Percentiles rank a stretch among this genome's conserved stretches.
Conservation (phyloP, 1,140 invertebrate genomes). For the Drosophila arawakana region DNA sequence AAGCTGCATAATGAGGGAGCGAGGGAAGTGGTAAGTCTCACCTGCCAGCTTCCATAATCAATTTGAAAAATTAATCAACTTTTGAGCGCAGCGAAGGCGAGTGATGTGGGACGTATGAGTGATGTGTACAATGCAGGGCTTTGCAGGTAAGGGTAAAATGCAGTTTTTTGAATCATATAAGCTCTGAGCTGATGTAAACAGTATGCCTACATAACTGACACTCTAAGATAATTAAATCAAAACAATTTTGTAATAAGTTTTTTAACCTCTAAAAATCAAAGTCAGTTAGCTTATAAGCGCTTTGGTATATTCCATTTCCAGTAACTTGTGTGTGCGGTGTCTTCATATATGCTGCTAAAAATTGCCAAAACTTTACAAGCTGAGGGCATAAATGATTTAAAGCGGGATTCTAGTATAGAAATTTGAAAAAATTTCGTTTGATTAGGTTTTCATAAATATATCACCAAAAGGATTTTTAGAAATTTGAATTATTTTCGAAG, state of each 20-base stretch:
- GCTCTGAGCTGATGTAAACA: not conserved
- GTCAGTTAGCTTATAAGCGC: too few relatives aligned
- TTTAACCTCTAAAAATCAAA: not conserved
- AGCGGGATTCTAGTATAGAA: not conserved
- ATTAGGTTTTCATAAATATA: too few relatives aligned
- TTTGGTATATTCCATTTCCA: not conserved
- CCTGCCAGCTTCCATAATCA: conserved; percentile 54
- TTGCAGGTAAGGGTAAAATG: not conserved
- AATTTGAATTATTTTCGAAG: too few relatives aligned
- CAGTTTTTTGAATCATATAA: conserved; percentile 5
- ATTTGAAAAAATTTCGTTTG: too few relatives aligned
- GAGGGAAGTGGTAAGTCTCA: not conserved
- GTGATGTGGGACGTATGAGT: conserved; percentile 20
- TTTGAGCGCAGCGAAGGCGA: conserved; percentile 1
- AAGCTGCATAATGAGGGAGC: conserved; percentile 16
- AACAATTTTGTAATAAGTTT: not conserved
- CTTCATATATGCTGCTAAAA: not conserved
- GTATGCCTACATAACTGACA: not conserved
- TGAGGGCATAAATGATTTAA: conserved; percentile 15
- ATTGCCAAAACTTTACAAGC: conserved; percentile 12
- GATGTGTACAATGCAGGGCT: conserved; percentile 20
- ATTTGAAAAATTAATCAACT: conserved; percentile 62
- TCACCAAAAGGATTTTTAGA: too few relatives aligned
- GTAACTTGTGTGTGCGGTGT: not conserved
- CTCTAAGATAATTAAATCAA: not conserved